A percentile compares a stretch with the other conserved stretches of the same genome.
These are phyloP conservation scores for Netelia inedita DNA, from an alignment of 2,888 invertebrate species.

Conservation along the genomic window DNA sequence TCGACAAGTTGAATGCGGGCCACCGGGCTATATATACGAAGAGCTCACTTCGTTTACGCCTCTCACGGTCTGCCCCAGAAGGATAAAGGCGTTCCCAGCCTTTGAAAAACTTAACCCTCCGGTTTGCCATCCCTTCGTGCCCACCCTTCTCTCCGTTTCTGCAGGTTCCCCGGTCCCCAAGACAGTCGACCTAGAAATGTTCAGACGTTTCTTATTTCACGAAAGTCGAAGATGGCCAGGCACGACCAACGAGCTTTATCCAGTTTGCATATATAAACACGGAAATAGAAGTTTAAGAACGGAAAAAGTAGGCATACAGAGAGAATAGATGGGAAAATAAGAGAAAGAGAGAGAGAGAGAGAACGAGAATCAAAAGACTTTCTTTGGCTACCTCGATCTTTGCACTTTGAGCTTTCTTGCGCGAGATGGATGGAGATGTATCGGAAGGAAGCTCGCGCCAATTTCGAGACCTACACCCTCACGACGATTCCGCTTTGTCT, in stretches of 20 bases:
- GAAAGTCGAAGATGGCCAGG: constrained; percentile 34
- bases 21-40: constrained; percentile 1
- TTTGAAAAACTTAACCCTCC: constrained; percentile 34
- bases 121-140: not conserved
- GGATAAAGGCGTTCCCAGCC: constrained; percentile 38
- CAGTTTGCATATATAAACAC: constrained; percentile 47
- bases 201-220: constrained; percentile 46
- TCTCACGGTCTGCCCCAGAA: constrained; percentile 13
- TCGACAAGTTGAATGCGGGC: constrained; percentile 48
- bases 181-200: constrained; percentile 59
- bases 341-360: constrained; percentile 1
- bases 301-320: constrained; percentile 5
- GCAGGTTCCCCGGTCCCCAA: constrained; percentile 38
- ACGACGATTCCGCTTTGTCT: not conserved
- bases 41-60: constrained; percentile 40
- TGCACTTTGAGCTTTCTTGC: constrained; percentile 19
- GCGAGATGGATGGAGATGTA: not conserved
- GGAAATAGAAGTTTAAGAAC: constrained; percentile 11
- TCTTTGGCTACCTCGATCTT: not conserved
- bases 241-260: constrained; percentile 47
- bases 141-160: constrained; percentile 1
- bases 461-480: not conserved
- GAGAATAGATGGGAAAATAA: constrained; percentile 3
- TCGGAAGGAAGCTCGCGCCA: not conserved
- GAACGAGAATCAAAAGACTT: constrained; percentile 9